Conservation (phyloP, 2,797 vertebrate genomes). For the Scleropages formosus region DNA sequence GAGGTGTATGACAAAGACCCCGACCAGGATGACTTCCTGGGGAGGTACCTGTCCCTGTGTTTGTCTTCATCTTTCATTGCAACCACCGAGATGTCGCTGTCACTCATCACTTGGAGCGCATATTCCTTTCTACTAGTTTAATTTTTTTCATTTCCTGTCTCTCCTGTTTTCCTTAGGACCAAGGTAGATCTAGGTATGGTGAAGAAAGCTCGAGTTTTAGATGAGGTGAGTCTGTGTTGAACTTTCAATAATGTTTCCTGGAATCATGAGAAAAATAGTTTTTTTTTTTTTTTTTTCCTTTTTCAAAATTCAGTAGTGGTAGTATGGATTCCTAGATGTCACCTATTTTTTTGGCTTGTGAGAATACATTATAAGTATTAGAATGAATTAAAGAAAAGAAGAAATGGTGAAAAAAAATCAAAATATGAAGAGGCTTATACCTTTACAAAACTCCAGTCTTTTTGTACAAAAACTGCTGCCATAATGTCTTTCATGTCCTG, state of each 20-base stretch:
- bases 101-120: not conserved
- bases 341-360: not conserved
- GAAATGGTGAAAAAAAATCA: too few species aligned
- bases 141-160: constrained; percentile 25
- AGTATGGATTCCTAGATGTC: not conserved
- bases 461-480: not conserved
- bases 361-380: not conserved
- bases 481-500: constrained; percentile 16
- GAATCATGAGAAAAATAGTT: not conserved
- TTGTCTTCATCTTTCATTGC: constrained; percentile 34
- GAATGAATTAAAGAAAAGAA: not conserved
- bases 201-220: constrained; percentile 76
- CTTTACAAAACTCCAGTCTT: not conserved
- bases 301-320: not conserved
- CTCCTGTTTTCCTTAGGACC: constrained; percentile 61
- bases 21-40: constrained; percentile 93
- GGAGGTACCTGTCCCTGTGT: constrained; percentile 74
- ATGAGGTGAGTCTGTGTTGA: constrained; percentile 70
- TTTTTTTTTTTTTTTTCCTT: not conserved
- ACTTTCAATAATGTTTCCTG: not conserved
- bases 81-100: not conserved
- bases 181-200: constrained; percentile 88
- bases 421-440: not conserved
- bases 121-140: not conserved
- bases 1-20: constrained; percentile 95